These are phyloP conservation scores for Axinella damicornis DNA, from an alignment of 37 sponge, comb jelly and placozoan species.

Conservation along the genomic window DNA sequence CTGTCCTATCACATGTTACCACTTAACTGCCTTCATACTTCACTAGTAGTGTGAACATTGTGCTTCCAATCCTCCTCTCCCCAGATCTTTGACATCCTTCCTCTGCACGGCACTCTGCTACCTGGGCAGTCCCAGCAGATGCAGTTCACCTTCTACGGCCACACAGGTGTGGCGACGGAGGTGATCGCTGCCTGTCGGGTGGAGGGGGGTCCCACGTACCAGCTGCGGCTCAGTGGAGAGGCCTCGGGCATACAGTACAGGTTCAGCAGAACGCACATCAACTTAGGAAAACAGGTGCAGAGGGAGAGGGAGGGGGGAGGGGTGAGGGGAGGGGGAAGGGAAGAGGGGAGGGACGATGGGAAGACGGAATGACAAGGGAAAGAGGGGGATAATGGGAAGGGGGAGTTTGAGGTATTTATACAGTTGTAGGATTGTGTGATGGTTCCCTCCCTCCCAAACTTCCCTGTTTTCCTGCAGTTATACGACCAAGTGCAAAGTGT, in stretches of 20 bases:
- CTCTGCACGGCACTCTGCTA: constrained; percentile 84
- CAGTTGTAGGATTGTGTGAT: no score
- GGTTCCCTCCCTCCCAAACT: no score
- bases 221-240: constrained; percentile 82
- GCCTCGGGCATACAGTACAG: constrained; percentile 89
- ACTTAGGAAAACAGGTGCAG: constrained; percentile 75
- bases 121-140: constrained; percentile 83
- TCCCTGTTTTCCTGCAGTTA: constrained; percentile 34
- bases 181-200: constrained; percentile 87
- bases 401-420: no score
- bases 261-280: constrained; percentile 72
- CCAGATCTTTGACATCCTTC: constrained; percentile 98
- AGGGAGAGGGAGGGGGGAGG: no score
- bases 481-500: constrained; percentile 78
- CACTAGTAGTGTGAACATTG: neutral
- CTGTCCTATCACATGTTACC: neutral
- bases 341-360: no score
- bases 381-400: no score
- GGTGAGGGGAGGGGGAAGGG: no score
- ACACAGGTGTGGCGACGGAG: constrained; percentile 65
- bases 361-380: neutral
- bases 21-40: neutral
- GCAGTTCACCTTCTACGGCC: constrained; percentile 95
- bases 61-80: no score
- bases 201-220: constrained; percentile 93